Evolutionary conservation across 2,113 vertebrate genomes (phyloP).

Genomic region (Suncus etruscus): DNA sequence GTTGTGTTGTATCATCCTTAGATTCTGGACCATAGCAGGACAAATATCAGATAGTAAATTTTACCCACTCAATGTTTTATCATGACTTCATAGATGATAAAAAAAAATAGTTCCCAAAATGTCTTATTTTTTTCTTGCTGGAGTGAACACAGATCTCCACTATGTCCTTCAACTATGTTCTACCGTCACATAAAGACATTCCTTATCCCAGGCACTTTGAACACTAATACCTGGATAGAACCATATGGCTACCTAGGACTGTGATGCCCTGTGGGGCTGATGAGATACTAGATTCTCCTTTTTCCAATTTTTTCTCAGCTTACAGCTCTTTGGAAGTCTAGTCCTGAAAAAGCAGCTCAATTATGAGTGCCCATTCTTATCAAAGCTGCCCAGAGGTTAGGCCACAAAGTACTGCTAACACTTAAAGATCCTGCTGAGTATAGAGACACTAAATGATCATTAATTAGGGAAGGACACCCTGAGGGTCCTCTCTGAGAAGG

Average conservation of each 20-base stretch:
- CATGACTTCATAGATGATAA: not conserved
- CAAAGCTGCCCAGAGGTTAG: not conserved
- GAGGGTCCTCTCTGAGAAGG: not conserved
- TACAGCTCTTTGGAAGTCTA: not conserved
- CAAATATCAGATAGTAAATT: not conserved
- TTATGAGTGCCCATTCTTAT: not conserved
- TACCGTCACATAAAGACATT: not conserved
- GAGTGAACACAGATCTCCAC: not conserved
- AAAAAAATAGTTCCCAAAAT: too few species aligned
- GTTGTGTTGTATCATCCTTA: too few species aligned
- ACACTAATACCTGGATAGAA: not conserved
- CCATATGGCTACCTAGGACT: not conserved
- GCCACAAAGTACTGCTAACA: not conserved
- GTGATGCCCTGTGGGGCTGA: constrained; percentile 16
- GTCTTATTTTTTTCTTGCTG: not conserved
- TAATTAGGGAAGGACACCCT: not conserved
- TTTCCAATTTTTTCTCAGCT: not conserved
- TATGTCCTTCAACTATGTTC: not conserved
- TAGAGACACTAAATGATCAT: not conserved
- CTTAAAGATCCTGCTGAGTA: not conserved
- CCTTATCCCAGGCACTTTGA: not conserved
- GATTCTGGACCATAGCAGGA: too few species aligned
- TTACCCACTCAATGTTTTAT: not conserved
- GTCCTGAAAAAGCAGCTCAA: constrained; percentile 5
- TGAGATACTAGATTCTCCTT: not conserved